Evolutionary conservation across 2,797 vertebrate species (phyloP), one percentile per base, ranked within the genome.

Genomic region (Sciaenops ocellatus): DNA sequence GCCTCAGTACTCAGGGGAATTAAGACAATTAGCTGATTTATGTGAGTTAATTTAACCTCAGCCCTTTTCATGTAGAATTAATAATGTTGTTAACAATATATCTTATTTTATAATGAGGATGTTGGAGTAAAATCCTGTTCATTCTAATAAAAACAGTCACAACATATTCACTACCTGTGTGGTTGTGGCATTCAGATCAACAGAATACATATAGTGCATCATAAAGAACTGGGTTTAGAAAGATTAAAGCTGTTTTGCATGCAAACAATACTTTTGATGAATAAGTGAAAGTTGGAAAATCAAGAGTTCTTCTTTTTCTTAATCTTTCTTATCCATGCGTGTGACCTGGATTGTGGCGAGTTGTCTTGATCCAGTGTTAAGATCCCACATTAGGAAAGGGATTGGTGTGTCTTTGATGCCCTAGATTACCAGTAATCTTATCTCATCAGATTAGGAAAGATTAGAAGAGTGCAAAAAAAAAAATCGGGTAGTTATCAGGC

Each of bases 331-430:
- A 68, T 78, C 73, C 50, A 18, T 64, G 38, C 60, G 60, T 73
- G 69, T 84, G 91, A 93, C 91, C 93, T 93, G 86, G 80, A 93
- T 94, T 90, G 83, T 73, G 80, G 74, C 73, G 85, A 89, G 73
- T 92, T 93, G 90, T 88, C 87, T 89, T 93, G 71, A 95, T 94
- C 91, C 91, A 76, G 94, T 94, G 93, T 94, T 94, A 95, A 95
- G 89, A 93, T 94, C 94, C 79, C 63, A 83, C 86, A 92, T 94
- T 94, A 93, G 75, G 87, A 87, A 85, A 84, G 55, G 84, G 92
- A 94, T 91, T 93, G 92, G 87, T 87, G 89, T 90, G 89, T 92
- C 84, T 95, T 89, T 94, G 90, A 92, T 92, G 82, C 61, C 87
- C 84, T 80, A 89, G 93, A 95, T 95, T 93, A 92, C 64, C 70